Evolutionary conservation across 1,140 invertebrate genomes (phyloP).

Genomic region (Pantala flavescens): DNA sequence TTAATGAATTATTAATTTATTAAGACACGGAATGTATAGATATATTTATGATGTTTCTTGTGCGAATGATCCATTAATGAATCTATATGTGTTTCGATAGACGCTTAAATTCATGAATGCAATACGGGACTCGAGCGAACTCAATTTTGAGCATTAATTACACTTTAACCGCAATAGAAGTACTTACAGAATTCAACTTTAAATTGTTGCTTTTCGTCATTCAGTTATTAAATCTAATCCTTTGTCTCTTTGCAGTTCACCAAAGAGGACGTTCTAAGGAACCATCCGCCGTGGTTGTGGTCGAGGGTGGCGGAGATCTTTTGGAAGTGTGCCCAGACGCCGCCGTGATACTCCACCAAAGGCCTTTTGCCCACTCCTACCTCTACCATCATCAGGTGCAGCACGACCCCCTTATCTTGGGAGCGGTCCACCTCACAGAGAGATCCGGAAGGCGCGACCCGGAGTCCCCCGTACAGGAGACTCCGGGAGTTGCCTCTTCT

Average conservation of each 20-base stretch:
- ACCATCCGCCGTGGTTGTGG: neutral
- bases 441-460: neutral
- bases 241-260: neutral
- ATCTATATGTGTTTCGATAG: too few species aligned
- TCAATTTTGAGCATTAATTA: too few species aligned
- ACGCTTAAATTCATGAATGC: too few species aligned
- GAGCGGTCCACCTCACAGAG: neutral
- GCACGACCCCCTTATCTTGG: neutral
- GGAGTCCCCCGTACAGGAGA: neutral
- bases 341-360: slow-evolving; percentile 7
- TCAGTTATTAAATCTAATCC: neutral
- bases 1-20: too few species aligned
- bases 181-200: too few species aligned
- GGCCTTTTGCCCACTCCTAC: neutral
- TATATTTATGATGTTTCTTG: too few species aligned
- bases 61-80: too few species aligned
- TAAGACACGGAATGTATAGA: too few species aligned
- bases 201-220: too few species aligned
- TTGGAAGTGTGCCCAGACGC: neutral
- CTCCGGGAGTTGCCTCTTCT: neutral
- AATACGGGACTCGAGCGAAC: too few species aligned
- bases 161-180: too few species aligned
- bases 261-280: neutral
- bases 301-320: neutral
- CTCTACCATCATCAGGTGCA: neutral